Evolutionary conservation across 2,797 vertebrate species (phyloP).

Genomic region (Periophthalmus magnuspinnatus): DNA sequence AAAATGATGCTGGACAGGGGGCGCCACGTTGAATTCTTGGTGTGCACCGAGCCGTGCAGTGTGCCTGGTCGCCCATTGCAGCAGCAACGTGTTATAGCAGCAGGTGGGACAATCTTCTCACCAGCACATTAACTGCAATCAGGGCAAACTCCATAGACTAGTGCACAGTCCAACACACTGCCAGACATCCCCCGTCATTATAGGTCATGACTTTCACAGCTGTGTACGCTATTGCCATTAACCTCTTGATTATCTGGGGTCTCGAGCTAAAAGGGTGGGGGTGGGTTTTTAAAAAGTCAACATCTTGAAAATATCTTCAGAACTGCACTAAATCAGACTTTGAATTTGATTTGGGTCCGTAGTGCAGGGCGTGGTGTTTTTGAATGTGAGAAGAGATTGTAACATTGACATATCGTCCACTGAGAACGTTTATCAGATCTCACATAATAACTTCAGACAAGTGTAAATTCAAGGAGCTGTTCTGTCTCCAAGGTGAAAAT

Average conservation of each 20-base stretch:
- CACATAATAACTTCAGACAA: neutral
- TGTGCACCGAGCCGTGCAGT: slow-evolving; percentile 53
- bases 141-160: slow-evolving; percentile 62
- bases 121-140: slow-evolving; percentile 57
- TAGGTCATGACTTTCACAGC: slow-evolving; percentile 50
- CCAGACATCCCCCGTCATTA: slow-evolving; percentile 46
- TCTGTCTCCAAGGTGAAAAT: slow-evolving; percentile 9
- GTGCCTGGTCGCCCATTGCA: slow-evolving; percentile 15
- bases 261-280: slow-evolving; percentile 11
- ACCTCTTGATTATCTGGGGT: slow-evolving; percentile 41
- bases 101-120: slow-evolving; percentile 65
- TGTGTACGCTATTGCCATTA: slow-evolving; percentile 63
- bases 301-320: slow-evolving; percentile 6
- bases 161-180: slow-evolving; percentile 59
- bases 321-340: neutral
- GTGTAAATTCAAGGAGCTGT: neutral
- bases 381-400: neutral
- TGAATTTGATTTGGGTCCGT: neutral
- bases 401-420: neutral
- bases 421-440: slow-evolving; percentile 3
- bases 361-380: neutral
- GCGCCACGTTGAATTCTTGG: slow-evolving; percentile 42
- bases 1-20: slow-evolving; percentile 41
- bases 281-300: slow-evolving; percentile 5
- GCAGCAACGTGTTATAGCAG: slow-evolving; percentile 23